Percentiles rank a stretch among this genome's conserved stretches.
Conservation (phyloP, 2,113 vertebrate species). For the Oryzias melastigma region DNA sequence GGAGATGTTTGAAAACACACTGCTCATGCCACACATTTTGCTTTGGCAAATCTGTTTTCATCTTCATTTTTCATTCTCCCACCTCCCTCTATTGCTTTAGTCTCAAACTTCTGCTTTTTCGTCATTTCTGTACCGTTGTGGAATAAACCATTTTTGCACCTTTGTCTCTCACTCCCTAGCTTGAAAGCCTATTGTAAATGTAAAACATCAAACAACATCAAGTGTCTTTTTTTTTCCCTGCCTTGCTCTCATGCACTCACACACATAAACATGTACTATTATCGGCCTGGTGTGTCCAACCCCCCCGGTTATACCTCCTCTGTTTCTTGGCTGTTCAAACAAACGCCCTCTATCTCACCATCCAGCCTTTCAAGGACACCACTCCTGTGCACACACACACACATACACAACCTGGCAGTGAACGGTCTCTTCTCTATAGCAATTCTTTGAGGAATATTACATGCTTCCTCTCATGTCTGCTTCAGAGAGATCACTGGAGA, state of each 20-base stretch:
- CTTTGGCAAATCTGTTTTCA: conserved; percentile 25
- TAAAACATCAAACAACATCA: not conserved
- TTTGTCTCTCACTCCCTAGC: not conserved
- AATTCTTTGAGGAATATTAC: conserved; percentile 47
- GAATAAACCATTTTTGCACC: conserved; percentile 3
- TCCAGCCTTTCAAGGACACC: conserved; percentile 55
- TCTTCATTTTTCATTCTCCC: conserved; percentile 20
- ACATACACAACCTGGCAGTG: conserved; percentile 24
- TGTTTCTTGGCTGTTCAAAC: conserved; percentile 56
- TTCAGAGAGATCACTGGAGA: conserved; percentile 35
- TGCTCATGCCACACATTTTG: conserved; percentile 44
- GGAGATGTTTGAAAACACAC: not conserved
- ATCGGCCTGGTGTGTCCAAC: conserved; percentile 11
- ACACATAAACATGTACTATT: conserved; percentile 14
- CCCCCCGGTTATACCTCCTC: conserved; percentile 41
- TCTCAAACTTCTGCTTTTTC: not conserved
- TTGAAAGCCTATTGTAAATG: not conserved
- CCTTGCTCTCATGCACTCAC: conserved; percentile 3
- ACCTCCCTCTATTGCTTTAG: conserved; percentile 8
- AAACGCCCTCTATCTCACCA: conserved; percentile 49
- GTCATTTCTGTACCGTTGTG: not conserved
- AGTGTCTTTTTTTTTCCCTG: not conserved
- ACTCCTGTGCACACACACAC: not conserved
- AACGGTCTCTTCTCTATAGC: conserved; percentile 27
- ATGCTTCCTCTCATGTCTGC: conserved; percentile 40